A percentile compares a stretch with the other conserved stretches of the same genome.
phyloP scores from a whole-genome alignment of 2,113 vertebrate species.

The Telmatochromis brachygnathus region DNA sequence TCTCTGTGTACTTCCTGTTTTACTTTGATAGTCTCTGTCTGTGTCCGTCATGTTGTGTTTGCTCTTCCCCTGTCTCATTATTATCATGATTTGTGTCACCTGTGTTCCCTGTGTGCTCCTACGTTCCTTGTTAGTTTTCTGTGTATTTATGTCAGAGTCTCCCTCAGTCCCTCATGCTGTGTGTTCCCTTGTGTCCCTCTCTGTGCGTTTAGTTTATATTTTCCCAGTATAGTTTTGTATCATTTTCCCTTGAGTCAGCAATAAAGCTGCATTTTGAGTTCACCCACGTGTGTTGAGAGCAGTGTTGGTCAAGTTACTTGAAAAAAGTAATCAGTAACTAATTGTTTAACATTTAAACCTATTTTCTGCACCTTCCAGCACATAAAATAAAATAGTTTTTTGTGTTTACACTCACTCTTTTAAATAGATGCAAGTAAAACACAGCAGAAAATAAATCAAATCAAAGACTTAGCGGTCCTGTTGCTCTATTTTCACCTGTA shows the following conservation, averaged over 20 bases:
- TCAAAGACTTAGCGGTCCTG: neutral
- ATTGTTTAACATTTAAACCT: neutral
- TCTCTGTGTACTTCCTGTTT: neutral
- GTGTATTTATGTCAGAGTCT: neutral
- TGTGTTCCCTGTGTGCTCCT: neutral
- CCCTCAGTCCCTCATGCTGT: neutral
- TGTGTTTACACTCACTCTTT: neutral
- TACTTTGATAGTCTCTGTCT: neutral
- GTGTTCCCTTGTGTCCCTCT: neutral
- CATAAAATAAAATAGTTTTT: rapidly evolving
- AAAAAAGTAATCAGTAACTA: neutral
- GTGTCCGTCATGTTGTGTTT: neutral
- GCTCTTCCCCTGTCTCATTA: neutral
- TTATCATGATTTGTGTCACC: neutral
- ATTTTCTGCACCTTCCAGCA: neutral
- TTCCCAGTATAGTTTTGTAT: neutral
- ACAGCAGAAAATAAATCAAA: neutral
- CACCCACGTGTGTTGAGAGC: neutral
- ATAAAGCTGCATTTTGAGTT: neutral
- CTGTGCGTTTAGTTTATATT: neutral
- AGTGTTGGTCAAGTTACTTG: neutral
- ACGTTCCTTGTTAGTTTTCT: neutral
- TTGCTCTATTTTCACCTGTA: neutral
- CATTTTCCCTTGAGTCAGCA: neutral
- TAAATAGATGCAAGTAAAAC: neutral